Conservation (phyloP, 2,113 vertebrate species). For the Crotalus horridus region DNA sequence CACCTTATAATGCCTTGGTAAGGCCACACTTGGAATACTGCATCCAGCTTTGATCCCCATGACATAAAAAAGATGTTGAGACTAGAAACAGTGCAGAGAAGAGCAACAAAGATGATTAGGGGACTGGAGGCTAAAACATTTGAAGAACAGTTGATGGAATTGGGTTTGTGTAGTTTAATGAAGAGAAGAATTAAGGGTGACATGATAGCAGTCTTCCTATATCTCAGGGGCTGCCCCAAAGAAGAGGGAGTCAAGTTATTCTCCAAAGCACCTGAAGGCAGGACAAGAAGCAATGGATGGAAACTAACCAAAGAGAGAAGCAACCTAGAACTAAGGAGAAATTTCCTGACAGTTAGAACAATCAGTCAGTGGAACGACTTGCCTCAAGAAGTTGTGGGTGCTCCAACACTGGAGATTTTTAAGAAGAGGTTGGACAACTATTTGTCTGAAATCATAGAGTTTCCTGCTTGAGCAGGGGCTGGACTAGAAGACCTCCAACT, state of each 20-base stretch:
- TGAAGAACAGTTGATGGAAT: not conserved
- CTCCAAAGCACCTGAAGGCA: no score
- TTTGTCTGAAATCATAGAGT: not conserved
- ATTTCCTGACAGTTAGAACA: not conserved
- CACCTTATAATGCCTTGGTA: not conserved
- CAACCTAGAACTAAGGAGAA: no score
- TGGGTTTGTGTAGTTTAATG: not conserved
- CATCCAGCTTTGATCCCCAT: not conserved
- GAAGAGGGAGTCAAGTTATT: no score
- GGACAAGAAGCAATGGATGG: not conserved
- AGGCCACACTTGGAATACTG: not conserved
- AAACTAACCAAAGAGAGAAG: not conserved
- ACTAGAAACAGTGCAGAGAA: not conserved
- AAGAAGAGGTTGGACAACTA: fast-evolving
- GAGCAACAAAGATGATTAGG: not conserved
- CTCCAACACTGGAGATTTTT: not conserved
- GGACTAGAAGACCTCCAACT: no score
- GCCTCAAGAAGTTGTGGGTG: not conserved
- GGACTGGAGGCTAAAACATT: not conserved
- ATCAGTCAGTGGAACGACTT: fast-evolving
- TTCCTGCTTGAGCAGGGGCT: no score
- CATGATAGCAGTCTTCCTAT: not conserved
- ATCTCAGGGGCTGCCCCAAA: no score
- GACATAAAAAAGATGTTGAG: not conserved
- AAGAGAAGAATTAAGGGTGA: not conserved